phyloP scores from a whole-genome alignment of 2,888 invertebrate species.

The Synanthedon formicaeformis region DNA sequence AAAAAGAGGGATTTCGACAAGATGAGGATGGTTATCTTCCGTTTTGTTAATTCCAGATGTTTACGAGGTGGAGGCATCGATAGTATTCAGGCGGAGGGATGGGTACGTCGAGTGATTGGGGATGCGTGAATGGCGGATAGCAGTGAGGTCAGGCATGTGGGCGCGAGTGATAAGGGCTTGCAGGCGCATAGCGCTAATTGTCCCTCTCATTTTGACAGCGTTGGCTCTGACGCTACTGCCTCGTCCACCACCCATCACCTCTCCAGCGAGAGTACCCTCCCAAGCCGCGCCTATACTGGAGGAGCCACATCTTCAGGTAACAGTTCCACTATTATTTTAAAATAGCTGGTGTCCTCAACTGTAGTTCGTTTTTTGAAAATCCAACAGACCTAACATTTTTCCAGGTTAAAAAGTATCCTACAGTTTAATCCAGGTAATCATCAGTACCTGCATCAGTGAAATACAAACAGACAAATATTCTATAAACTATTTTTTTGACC shows the following conservation, averaged over 20 bases:
- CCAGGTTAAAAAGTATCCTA: no score
- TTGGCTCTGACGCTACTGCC: constrained; percentile 63
- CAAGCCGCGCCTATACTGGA: constrained; percentile 4
- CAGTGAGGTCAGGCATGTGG: constrained; percentile 34
- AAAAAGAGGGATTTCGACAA: no score
- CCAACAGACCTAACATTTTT: no score
- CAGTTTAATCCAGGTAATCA: no score
- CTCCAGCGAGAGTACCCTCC: constrained; percentile 12
- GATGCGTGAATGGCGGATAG: constrained; percentile 2
- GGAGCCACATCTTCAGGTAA: constrained; percentile 20
- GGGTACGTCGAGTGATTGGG: constrained; percentile 5
- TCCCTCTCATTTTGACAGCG: constrained; percentile 64
- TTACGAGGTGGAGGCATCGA: constrained; percentile 1
- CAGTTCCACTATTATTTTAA: no score
- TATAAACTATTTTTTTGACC: no score
- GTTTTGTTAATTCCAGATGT: constrained; percentile 7
- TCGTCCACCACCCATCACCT: constrained; percentile 39
- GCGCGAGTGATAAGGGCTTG: constrained; percentile 48
- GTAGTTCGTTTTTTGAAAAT: no score
- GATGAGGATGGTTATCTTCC: no score
- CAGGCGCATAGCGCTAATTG: constrained; percentile 57
- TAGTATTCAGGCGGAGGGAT: constrained; percentile 7
- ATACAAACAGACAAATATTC: no score
- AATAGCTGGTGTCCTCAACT: no score
- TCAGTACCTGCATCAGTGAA: no score